Evolutionary conservation across 2,113 vertebrate species (phyloP).

Genomic region (Ciconia stormi): DNA sequence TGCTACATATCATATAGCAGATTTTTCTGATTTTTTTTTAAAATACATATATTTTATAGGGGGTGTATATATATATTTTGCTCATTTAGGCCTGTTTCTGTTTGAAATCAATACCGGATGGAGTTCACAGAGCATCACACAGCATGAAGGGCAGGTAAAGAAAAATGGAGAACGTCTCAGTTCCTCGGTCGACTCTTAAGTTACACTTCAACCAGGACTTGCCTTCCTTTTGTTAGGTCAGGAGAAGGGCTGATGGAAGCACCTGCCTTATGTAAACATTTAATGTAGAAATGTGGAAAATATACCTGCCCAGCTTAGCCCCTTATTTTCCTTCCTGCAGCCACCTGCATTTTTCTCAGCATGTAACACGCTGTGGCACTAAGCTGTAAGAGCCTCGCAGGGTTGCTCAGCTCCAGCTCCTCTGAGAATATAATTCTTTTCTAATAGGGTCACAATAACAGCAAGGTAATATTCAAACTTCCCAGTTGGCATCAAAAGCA

Average conservation of each 20-base stretch:
- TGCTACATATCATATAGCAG: neutral
- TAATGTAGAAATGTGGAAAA: neutral
- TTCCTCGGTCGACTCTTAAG: neutral
- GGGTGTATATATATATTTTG: too few relatives aligned
- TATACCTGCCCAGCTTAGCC: neutral
- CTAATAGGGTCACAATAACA: neutral
- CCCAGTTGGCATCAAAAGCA: neutral
- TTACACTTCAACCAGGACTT: neutral
- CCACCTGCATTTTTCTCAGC: neutral
- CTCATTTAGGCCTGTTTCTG: neutral
- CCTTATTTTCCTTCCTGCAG: neutral
- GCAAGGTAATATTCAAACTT: neutral
- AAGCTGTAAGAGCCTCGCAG: neutral
- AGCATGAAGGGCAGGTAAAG: neutral
- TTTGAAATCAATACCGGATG: neutral
- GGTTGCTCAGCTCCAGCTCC: neutral
- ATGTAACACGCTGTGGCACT: neutral
- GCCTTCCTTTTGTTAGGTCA: neutral
- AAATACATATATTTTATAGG: neutral
- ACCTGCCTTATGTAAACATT: neutral
- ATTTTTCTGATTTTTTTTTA: neutral
- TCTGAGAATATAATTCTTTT: neutral
- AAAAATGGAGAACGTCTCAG: neutral
- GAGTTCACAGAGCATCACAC: neutral
- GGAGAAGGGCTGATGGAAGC: neutral